phyloP scores from a whole-genome alignment of 2,888 invertebrate genomes.

The Fragum fragum region DNA sequence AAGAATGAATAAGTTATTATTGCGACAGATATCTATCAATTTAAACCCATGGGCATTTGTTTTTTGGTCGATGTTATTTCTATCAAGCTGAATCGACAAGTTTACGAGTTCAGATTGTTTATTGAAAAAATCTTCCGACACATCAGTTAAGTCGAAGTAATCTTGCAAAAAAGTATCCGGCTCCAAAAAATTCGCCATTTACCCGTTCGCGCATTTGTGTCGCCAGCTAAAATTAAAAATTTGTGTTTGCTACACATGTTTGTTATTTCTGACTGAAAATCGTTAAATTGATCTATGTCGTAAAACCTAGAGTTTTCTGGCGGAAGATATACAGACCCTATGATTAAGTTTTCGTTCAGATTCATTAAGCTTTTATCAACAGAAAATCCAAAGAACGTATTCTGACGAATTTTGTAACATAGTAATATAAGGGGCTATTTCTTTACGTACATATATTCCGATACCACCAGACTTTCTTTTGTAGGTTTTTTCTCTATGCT shows the following conservation, averaged over 20 bases:
- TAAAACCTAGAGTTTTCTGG: constrained; percentile 19
- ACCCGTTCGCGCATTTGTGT: neutral
- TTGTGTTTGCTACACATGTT: neutral
- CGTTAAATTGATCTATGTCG: neutral
- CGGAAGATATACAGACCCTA: constrained; percentile 21
- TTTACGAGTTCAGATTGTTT: neutral
- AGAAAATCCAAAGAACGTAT: constrained; percentile 15
- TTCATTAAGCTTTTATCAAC: neutral
- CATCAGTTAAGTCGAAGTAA: neutral
- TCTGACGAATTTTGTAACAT: neutral
- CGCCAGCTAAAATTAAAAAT: constrained; percentile 4
- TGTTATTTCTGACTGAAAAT: neutral
- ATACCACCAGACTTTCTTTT: constrained; percentile 12
- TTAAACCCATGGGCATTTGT: constrained; percentile 10
- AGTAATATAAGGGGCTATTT: constrained; percentile 1
- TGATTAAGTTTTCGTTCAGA: neutral
- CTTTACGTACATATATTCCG: constrained; percentile 5
- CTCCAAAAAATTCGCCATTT: neutral
- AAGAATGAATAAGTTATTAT: constrained; percentile 31
- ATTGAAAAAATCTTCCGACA: neutral
- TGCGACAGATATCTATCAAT: constrained; percentile 13
- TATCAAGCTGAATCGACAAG: constrained; percentile 12
- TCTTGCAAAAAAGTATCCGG: constrained; percentile 3
- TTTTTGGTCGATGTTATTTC: neutral
- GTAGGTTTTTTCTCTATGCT: too few relatives aligned